Evolutionary conservation across 2,888 invertebrate species (phyloP), one percentile per base, ranked within the genome.

Genomic region (Drosophila peninsularis): DNA sequence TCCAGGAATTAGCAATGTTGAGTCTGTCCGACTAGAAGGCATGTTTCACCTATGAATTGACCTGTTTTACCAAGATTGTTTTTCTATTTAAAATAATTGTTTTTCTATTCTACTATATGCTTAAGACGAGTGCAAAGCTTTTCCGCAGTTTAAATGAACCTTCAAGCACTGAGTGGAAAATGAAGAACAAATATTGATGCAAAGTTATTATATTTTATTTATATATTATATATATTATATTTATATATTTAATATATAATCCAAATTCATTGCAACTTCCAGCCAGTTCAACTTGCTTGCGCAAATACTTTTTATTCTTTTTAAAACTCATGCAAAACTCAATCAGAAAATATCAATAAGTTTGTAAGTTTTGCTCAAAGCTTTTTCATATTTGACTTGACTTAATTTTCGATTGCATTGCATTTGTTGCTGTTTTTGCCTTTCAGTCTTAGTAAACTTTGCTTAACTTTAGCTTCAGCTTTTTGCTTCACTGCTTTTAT

Each of bases 401-500:
- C 52, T 58, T 60, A 56, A 67, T 39, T 47, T 62, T 56, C 30
- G 24, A 19, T 53, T 37, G 32, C 37, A 39, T 49, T 53, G 45
- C 50, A 60, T 70, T 62, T 47, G 24, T 24, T 53, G 47, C 56
- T 21, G n/a, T 42, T 54, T 62, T 50, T 36, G 1, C 50, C 36
- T 27, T 17, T 41, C 39, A 62, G 45, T 50, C 55, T 32, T 64
- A 5, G 63, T 53, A 72, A 83, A 83, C 79, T 81, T 81, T 56
- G 55, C 62, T 67, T 49, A 83, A 79, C 76, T 82, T 79, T 63
- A 42, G 67, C 42, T 50, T 5, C 57, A 77, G 77, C 71, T 86
- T 86, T 81, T 69, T 37, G 69, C 70, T 70, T 75, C 71, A 69
- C 71, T 83, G 11, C 81, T 77, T 72, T 66, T 63, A 58, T 63